Base-by-base conservation (phyloP, 1,140 invertebrate genomes). In the Lepidostoma basale region DNA sequence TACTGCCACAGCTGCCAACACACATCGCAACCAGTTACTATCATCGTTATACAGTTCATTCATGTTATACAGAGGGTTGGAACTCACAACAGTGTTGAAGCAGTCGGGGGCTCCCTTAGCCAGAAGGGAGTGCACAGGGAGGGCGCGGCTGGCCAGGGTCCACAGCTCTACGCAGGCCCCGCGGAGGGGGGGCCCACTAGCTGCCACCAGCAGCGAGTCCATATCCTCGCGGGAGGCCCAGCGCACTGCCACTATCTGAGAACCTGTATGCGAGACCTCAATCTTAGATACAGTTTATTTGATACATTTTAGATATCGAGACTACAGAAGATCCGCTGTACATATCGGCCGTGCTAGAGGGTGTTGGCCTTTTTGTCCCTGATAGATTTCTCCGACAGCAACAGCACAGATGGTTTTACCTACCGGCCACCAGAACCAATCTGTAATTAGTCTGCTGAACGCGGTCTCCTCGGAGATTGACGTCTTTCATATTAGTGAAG, bases 161-260 rank as follows among this genome's bases (percentile, higher is more conserved):
- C 95, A 97, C 4, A 96, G 85, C 77, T 96, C 92, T 12, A 96
- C 83, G 44, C 89, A 86, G 74, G 90, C 89, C 12, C 85, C 84
- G 25, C 80, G 84, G 5, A 83, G 85, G 1, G 58, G 49, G 14
- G 78, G 81, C 58, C 85, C 84, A 67, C 85, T 89, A 39, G 88
- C 89, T 39, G 88, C 86, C 6, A 94, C 87, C 42, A 93, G 86
- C 9, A 95, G 78, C 1, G 92, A 90, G 82, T 96, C 94, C 3
- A 90, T 88, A 75, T 91, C 91, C 76, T 94, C 94, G 16, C 88
- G 83, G 9, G 90, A 86, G 47, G 92, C 88, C 86, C 95, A 97
- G 62, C 91, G 88, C 3, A 96, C 77, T 74, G 92, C 88, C 0
- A 88, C 89, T 73, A 94, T 75, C 8, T 74, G 74, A 0, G 76